Percentiles rank a stretch among this genome's conserved stretches.
Conservation (phyloP, 2,888 invertebrate genomes). For the Trimorus sp. region DNA sequence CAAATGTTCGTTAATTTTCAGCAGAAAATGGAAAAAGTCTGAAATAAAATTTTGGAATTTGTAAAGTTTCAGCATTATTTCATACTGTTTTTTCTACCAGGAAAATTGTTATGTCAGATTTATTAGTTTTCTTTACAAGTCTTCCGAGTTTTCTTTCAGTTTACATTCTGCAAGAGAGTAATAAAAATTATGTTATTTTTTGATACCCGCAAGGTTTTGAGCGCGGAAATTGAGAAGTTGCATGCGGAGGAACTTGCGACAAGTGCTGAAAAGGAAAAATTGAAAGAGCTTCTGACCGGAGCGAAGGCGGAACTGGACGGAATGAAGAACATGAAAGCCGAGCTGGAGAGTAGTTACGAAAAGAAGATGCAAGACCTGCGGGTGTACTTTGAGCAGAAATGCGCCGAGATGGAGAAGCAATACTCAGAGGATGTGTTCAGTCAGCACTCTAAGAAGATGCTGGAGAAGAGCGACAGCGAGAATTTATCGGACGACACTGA, state of each 20-base stretch:
- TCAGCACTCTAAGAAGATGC: conserved; percentile 85
- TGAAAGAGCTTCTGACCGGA: conserved; percentile 83
- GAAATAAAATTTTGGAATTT: too few relatives aligned
- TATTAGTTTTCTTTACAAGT: too few relatives aligned
- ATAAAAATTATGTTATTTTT: too few relatives aligned
- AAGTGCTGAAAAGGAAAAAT: conserved; percentile 81
- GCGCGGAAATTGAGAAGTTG: conserved; percentile 68
- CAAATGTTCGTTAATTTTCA: too few relatives aligned
- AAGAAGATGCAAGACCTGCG: conserved; percentile 90
- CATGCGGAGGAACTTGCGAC: conserved; percentile 72
- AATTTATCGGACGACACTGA: conserved; percentile 82
- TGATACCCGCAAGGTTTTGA: conserved; percentile 12
- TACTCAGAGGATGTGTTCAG: conserved; percentile 88
- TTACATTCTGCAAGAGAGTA: too few relatives aligned
- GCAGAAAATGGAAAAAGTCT: too few relatives aligned
- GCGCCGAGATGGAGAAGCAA: conserved; percentile 90
- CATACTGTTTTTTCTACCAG: too few relatives aligned
- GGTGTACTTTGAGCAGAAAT: conserved; percentile 91
- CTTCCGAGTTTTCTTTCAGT: too few relatives aligned
- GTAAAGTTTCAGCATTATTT: too few relatives aligned
- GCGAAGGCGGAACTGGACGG: conserved; percentile 85
- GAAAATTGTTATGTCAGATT: too few relatives aligned
- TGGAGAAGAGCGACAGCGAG: conserved; percentile 80
- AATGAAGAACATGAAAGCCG: conserved; percentile 83
- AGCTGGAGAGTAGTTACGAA: conserved; percentile 86